These are phyloP conservation scores for Helicoverpa zea DNA, from an alignment of 1,140 invertebrate species.

Conservation along the genomic window DNA sequence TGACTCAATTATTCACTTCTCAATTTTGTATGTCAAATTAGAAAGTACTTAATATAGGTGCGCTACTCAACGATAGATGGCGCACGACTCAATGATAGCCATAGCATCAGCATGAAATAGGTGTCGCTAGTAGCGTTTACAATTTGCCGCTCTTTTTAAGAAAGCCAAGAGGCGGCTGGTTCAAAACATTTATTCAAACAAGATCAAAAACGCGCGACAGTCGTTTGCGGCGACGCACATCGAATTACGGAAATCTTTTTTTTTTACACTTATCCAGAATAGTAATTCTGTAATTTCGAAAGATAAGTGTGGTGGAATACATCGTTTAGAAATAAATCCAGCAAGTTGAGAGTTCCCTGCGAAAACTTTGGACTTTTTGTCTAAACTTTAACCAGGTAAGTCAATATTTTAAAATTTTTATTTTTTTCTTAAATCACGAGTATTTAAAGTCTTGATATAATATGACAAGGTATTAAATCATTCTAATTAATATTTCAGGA, in stretches of 20 bases:
- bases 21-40: no score
- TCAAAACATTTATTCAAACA: slow-evolving; percentile 80
- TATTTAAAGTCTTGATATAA: no score
- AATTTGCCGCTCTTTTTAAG: slow-evolving; percentile 58
- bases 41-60: not conserved
- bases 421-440: not conserved
- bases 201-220: slow-evolving; percentile 78
- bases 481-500: no score
- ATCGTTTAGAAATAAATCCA: not conserved
- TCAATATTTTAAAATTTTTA: not conserved
- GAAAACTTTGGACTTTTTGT: slow-evolving; percentile 14
- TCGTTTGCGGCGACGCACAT: slow-evolving; percentile 51
- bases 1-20: no score
- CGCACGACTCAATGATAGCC: slow-evolving; percentile 37
- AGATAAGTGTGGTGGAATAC: slow-evolving; percentile 18
- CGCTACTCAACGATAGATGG: slow-evolving; percentile 69
- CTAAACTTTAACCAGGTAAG: slow-evolving; percentile 4
- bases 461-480: no score
- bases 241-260: slow-evolving; percentile 19
- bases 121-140: slow-evolving; percentile 60
- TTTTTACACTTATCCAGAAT: slow-evolving; percentile 23
- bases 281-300: slow-evolving; percentile 14
- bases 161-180: slow-evolving; percentile 67
- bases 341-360: slow-evolving; percentile 6
- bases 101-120: slow-evolving; percentile 46